These are phyloP conservation scores for Xiphophorus maculatus DNA, from an alignment of 2,113 vertebrate genomes.

Conservation along the genomic window DNA sequence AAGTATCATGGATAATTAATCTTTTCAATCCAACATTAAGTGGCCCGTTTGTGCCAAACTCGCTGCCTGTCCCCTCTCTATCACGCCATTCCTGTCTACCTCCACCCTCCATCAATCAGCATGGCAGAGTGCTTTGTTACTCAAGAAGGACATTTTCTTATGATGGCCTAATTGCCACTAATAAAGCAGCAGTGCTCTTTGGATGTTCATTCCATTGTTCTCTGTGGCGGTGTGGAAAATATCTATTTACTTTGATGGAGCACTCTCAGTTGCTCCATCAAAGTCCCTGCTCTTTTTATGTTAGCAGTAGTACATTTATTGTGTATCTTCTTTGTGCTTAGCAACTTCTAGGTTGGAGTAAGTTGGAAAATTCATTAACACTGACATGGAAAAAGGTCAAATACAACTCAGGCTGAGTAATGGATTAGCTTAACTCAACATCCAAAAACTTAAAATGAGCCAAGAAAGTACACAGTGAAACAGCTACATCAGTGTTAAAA, in stretches of 20 bases:
- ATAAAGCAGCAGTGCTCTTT: slow-evolving; percentile 49
- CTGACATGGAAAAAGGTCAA: background rate
- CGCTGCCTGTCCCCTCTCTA: background rate
- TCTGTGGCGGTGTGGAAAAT: slow-evolving; percentile 46
- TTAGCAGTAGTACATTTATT: slow-evolving; percentile 2
- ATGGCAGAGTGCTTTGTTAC: slow-evolving; percentile 51
- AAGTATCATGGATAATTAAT: slow-evolving; percentile 8
- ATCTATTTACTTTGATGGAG: slow-evolving; percentile 39
- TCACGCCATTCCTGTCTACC: slow-evolving; percentile 27
- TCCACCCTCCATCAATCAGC: slow-evolving; percentile 12
- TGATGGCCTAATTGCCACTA: slow-evolving; percentile 25
- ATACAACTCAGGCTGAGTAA: background rate
- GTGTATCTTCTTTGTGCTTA: background rate
- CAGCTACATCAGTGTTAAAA: background rate
- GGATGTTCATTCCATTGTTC: slow-evolving; percentile 17
- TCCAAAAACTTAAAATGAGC: background rate
- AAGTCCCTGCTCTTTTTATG: slow-evolving; percentile 27
- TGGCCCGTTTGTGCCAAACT: slow-evolving; percentile 1
- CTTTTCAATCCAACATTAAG: slow-evolving; percentile 2
- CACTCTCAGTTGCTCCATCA: slow-evolving; percentile 3
- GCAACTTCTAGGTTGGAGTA: background rate
- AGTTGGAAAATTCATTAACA: background rate
- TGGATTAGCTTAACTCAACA: background rate
- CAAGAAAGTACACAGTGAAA: background rate
- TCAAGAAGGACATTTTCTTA: slow-evolving; percentile 60